A percentile compares a stretch with the other conserved stretches of the same genome.
These are phyloP conservation scores for Ornithoptera priamus DNA, from an alignment of 2,888 invertebrate species.

Conservation along the genomic window DNA sequence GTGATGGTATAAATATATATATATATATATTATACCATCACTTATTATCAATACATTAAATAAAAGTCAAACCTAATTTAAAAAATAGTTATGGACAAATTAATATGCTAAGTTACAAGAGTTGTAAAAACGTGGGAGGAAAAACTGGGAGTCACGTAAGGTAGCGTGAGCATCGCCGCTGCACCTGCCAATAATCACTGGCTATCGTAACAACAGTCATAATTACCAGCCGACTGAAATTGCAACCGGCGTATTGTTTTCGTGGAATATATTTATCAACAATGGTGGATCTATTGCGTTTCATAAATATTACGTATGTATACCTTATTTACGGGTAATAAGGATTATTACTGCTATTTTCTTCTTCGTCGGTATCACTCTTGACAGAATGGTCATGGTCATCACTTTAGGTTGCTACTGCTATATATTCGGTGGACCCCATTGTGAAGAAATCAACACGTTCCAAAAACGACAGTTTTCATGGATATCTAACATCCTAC, in stretches of 20 bases:
- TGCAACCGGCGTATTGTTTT: constrained; percentile 40
- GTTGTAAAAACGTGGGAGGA: constrained; percentile 43
- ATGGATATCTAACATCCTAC: too few species aligned
- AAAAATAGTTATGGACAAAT: constrained; percentile 38
- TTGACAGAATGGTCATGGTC: too few species aligned
- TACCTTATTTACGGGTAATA: too few species aligned
- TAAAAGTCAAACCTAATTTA: constrained; percentile 10
- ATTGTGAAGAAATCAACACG: too few species aligned
- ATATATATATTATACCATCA: too few species aligned
- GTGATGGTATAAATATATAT: not conserved
- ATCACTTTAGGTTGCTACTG: too few species aligned
- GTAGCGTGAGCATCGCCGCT: constrained; percentile 55
- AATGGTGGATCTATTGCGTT: constrained; percentile 12
- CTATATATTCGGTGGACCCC: too few species aligned
- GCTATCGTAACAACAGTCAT: constrained; percentile 51
- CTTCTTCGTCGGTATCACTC: too few species aligned
- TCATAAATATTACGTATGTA: not conserved
- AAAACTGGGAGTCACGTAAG: constrained; percentile 53
- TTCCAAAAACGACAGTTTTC: too few species aligned
- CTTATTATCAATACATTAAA: not conserved
- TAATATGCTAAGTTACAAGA: constrained; percentile 54
- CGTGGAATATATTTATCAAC: constrained; percentile 31
- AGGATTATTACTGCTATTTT: too few species aligned
- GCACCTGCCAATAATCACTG: constrained; percentile 66
- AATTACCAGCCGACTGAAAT: constrained; percentile 55